A percentile compares a stretch with the other conserved stretches of the same genome.
These are phyloP conservation scores for Criorhina ranunculi DNA, from an alignment of 2,888 invertebrate genomes.

Conservation along the genomic window DNA sequence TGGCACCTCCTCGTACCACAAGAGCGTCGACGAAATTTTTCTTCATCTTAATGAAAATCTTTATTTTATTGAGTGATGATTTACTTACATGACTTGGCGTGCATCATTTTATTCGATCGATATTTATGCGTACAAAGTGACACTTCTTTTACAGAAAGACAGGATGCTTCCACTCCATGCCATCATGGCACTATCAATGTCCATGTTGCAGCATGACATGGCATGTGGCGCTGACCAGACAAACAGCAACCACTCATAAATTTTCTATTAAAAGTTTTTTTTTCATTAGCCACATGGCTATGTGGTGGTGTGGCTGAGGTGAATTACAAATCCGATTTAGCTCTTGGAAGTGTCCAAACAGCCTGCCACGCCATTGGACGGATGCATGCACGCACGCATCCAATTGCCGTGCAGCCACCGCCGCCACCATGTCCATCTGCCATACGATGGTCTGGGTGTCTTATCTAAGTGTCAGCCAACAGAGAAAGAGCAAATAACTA, in stretches of 20 bases:
- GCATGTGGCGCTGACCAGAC: constrained; percentile 56
- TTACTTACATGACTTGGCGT: constrained; percentile 44
- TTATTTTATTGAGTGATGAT: constrained; percentile 61
- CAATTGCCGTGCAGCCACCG: constrained; percentile 62
- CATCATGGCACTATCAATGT: constrained; percentile 65
- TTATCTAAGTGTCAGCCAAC: constrained; percentile 67
- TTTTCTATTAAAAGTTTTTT: constrained; percentile 74
- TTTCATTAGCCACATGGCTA: constrained; percentile 68
- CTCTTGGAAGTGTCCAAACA: constrained; percentile 72
- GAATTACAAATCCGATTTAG: constrained; percentile 74
- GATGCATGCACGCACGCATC: constrained; percentile 75
- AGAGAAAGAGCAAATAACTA: constrained; percentile 68
- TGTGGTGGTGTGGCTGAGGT: constrained; percentile 28
- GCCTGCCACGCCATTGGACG: constrained; percentile 70
- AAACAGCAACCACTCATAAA: constrained; percentile 68
- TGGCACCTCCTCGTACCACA: too few relatives aligned
- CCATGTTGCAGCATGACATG: constrained; percentile 55
- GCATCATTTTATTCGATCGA: constrained; percentile 32
- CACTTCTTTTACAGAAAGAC: constrained; percentile 57
- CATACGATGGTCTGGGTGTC: constrained; percentile 43
- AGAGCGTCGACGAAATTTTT: constrained; percentile 16
- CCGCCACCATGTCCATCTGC: constrained; percentile 31
- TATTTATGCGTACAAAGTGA: constrained; percentile 61
- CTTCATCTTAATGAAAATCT: constrained; percentile 55
- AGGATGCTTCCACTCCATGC: constrained; percentile 66